Evolutionary conservation across 1,140 invertebrate genomes (phyloP), one percentile per base, ranked within the genome.

Genomic region (Atopsyche davidsoni): DNA sequence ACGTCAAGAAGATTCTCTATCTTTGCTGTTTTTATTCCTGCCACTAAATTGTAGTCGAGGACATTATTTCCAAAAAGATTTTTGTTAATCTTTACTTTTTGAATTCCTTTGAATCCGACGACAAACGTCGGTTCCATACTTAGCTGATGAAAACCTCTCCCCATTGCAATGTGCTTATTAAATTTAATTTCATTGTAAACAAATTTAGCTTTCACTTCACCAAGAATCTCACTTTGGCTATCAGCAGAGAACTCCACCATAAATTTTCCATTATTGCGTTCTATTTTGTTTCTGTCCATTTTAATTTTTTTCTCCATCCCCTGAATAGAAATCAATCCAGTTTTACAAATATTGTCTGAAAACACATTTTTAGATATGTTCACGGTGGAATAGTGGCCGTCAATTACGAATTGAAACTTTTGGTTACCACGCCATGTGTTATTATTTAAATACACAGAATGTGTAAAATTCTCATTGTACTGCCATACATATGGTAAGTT

Each of bases 241-340:
- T 92, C 82, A 21, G 89, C 85, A 49, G 82, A 80, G 62, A 98
- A 91, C 63, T 96, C 86, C 1, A 97, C 76, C 73, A 96, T 86
- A 61, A 82, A 91, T n/a, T 78, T 76, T 0, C 88, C 91, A 38
- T 73, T 80, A 63, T 99, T 99, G 16, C 78, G 73, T 55, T 83
- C 77, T 28, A 99, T 87, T 42, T 86, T 64, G 73, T 86, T 81
- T 60, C 80, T 66, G 79, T 84, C 77, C 51, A 98, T 87, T 19
- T 81, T 75, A 69, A 98, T 78, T 59, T 87, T 83, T 69, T 99
- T 99, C 68, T 99, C 97, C 93, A 98, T 99, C 11, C 97, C 96
- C 45, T 80, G 75, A 3, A 99, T 75, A 0, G 85, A 81, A 2
- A 99, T 76, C 11, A 99, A 67, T 0, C 96, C 90, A 7, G 68